Base-by-base conservation (phyloP, 2,888 invertebrate species). In the Hedya salicella region DNA sequence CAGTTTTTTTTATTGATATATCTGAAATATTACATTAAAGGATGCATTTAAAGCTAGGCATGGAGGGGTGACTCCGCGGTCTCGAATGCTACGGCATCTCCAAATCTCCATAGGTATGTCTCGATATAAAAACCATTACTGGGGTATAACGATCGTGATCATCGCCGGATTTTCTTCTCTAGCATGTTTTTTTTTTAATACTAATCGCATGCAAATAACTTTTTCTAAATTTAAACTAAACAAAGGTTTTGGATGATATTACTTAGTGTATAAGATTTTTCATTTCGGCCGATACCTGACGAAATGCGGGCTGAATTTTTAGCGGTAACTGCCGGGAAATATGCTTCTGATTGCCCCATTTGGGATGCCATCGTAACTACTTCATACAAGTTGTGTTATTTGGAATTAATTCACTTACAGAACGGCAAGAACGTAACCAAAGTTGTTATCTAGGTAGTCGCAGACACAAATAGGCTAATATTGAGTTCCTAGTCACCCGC, bases 121-220 rank as follows among this genome's bases (percentile, higher is more conserved):
- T 36, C 65, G 49, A 57, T 44, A 46, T 16, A 46, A 52, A 44
- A 44, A 36, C 36, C 53, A 60, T 53, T 60, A 48, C 16, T 42
- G 60, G 61, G 48, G 44, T 32, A 17, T 54, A 69, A 71, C 73
- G 88, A 88, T 85, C 87, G 91, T 91, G 91, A 91, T 91, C 91
- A 89, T 85, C 80, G 88, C 91, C 91, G 90, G 90, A 86, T 81
- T 79, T 73, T 70, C 73, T 71, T 73, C 78, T 6, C 79, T 62
- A 77, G 85, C 85, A 86, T 85, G 85, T 71, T 70, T 67, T 71
- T 68, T 60, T 69, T 72, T 77, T 72, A 70, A 68, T 75, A 87
- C 83, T 87, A 87, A 86, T 77, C 68, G 83, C 86, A 83, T 82
- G 83, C 68, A 8, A 46, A 16, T 46, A 54, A 62, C 62, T 53